Conservation (phyloP, 2,888 invertebrate species). For the Cantharis nigra region DNA sequence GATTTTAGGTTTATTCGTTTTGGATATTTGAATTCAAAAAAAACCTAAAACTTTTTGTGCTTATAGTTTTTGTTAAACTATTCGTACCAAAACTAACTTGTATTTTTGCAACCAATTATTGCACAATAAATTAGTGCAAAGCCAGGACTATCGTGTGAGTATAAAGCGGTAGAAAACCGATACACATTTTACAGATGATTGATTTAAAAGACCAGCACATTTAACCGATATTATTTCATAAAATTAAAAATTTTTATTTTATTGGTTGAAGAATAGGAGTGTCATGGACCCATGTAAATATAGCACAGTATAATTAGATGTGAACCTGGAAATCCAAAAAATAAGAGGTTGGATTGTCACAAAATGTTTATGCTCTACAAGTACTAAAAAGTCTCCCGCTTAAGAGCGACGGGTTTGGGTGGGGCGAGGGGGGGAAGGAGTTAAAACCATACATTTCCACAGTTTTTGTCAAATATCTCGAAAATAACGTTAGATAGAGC, state of each 20-base stretch:
- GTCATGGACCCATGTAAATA: neutral
- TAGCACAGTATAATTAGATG: too few relatives aligned
- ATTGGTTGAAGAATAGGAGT: neutral
- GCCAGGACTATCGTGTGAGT: neutral
- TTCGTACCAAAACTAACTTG: neutral
- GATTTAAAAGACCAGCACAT: neutral
- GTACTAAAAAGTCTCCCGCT: too few relatives aligned
- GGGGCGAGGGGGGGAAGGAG: too few relatives aligned
- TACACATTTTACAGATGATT: neutral
- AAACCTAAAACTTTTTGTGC: neutral
- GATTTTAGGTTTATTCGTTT: slow-evolving; percentile 2
- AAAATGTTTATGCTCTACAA: too few relatives aligned
- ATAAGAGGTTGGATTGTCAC: too few relatives aligned
- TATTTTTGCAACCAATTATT: neutral
- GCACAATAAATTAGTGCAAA: neutral
- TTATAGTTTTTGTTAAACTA: neutral
- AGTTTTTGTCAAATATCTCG: too few relatives aligned
- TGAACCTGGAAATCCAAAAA: too few relatives aligned
- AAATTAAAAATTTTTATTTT: neutral
- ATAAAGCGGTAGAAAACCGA: neutral
- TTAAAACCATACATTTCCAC: too few relatives aligned
- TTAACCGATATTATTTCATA: neutral
- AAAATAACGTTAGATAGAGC: too few relatives aligned
- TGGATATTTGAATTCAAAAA: neutral
- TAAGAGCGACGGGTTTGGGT: too few relatives aligned